Conservation (phyloP, 2,888 invertebrate species). For the Plagodis pulveraria region DNA sequence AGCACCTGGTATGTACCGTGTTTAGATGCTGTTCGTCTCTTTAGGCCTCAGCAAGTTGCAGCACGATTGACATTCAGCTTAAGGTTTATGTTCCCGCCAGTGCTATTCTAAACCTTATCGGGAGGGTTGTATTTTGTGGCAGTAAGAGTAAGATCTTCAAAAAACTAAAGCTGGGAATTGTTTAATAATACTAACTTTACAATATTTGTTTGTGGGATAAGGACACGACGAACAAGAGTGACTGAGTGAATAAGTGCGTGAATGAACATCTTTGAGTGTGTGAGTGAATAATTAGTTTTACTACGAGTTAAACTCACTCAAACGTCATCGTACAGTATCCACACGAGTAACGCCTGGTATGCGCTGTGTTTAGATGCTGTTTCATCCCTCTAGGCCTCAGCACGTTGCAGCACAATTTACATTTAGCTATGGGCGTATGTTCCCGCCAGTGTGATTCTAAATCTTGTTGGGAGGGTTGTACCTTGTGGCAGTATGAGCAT, state of each 20-base stretch:
- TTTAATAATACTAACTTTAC: too few species aligned
- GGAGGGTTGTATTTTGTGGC: conserved; percentile 8
- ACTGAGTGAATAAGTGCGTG: not conserved
- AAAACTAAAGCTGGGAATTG: too few species aligned
- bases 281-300: not conserved
- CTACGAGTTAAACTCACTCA: conserved; percentile 15
- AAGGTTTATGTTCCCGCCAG: conserved; percentile 30
- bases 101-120: conserved; percentile 16
- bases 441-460: conserved; percentile 30
- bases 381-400: conserved; percentile 15
- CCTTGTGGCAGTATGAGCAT: conserved; percentile 29
- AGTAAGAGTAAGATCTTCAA: conserved; percentile 23
- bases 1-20: conserved; percentile 25
- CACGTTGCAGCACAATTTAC: conserved; percentile 26
- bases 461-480: not conserved
- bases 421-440: conserved; percentile 29
- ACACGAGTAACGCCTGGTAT: conserved; percentile 22
- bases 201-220: not conserved
- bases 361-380: conserved; percentile 30
- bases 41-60: conserved; percentile 15
- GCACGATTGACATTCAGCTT: conserved; percentile 27
- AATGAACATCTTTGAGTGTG: not conserved
- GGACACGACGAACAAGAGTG: not conserved
- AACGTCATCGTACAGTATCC: conserved; percentile 3
- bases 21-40: conserved; percentile 29